phyloP scores from a whole-genome alignment of 1,140 invertebrate species.

The Lepidostoma basale region DNA sequence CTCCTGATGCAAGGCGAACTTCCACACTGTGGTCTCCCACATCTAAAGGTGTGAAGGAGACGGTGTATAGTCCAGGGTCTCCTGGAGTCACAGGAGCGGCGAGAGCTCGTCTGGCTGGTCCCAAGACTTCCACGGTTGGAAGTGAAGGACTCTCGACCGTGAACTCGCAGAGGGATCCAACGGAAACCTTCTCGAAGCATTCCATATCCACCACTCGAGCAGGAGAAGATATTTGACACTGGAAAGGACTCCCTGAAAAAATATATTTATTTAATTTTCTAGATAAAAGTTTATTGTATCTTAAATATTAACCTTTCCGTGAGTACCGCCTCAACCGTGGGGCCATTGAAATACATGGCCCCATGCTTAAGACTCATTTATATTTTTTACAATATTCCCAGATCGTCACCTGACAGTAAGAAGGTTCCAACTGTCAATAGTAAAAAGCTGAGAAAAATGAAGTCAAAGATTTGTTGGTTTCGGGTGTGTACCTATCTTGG shows the following conservation, averaged over 20 bases:
- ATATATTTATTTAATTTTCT: slow-evolving; percentile 6
- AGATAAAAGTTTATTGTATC: slow-evolving; percentile 13
- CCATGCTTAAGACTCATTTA: no score
- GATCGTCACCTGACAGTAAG: no score
- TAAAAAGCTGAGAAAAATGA: no score
- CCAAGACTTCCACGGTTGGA: slow-evolving; percentile 79
- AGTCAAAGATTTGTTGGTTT: no score
- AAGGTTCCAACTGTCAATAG: no score
- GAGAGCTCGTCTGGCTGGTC: slow-evolving; percentile 73
- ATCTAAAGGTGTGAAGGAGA: slow-evolving; percentile 85
- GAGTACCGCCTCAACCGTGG: no score
- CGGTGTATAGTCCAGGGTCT: slow-evolving; percentile 53
- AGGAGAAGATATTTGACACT: slow-evolving; percentile 67
- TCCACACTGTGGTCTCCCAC: slow-evolving; percentile 95
- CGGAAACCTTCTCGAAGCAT: slow-evolving; percentile 89
- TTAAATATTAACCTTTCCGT: not conserved
- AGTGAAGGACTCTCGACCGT: slow-evolving; percentile 78
- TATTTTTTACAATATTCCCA: no score
- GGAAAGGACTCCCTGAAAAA: slow-evolving; percentile 62
- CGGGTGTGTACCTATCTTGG: no score
- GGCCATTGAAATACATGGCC: no score
- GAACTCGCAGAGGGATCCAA: slow-evolving; percentile 83
- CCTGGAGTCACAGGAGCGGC: slow-evolving; percentile 65
- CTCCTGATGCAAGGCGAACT: slow-evolving; percentile 74
- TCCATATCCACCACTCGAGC: slow-evolving; percentile 72